Base-by-base conservation (phyloP, 2,888 invertebrate genomes). In the Stenichneumon culpator region DNA sequence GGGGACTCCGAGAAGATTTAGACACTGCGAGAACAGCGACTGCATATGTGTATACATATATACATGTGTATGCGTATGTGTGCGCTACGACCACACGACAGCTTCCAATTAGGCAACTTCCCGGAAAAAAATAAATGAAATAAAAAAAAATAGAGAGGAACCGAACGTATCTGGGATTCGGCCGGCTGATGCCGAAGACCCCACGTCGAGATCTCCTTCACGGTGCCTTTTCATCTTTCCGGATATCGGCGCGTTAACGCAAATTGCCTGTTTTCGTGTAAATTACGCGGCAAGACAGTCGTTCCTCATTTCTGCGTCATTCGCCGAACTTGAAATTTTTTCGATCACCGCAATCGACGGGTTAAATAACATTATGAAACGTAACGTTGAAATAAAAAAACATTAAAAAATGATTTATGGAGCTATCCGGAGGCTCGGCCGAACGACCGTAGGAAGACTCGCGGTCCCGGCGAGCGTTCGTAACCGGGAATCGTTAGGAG, bases 51-150 rank as follows among this genome's bases (percentile, higher is more conserved):
- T 39, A 52, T 39, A 16, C 44, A 60, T 60, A 36, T 32, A 9
- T 6, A 57, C 28, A 28, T 14, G 50, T 39, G 32, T 47, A n/a
- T 39, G 19, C 44, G 19, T 19, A 16, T 77, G 65, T 36, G 68
- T 80, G 74, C 32, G 77, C 70, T 14, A 77, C 36, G 67, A 75
- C 68, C 75, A 75, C 65, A 68, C 65, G 78, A 79, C 60, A 82
- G 79, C 52, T 81, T 78, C 72, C 83, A 86, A 86, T 87, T 87
- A 86, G 82, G 73, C 79, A 80, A 77, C 67, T 87, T 86, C 86
- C 60, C 50, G 67, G 86, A 80, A 86, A 75, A 79, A 57, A 82
- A 77, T 69, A 69, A 67, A 47, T 47, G 14, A 11, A 39, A 39
- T 11, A 47, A 32, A 2, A 32, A 36, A 25, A 32, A 81, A 81